A percentile compares a stretch with the other conserved stretches of the same genome.
Evolutionary conservation across 2,113 vertebrate species (phyloP).

Genomic region (Phaethornis superciliosus): DNA sequence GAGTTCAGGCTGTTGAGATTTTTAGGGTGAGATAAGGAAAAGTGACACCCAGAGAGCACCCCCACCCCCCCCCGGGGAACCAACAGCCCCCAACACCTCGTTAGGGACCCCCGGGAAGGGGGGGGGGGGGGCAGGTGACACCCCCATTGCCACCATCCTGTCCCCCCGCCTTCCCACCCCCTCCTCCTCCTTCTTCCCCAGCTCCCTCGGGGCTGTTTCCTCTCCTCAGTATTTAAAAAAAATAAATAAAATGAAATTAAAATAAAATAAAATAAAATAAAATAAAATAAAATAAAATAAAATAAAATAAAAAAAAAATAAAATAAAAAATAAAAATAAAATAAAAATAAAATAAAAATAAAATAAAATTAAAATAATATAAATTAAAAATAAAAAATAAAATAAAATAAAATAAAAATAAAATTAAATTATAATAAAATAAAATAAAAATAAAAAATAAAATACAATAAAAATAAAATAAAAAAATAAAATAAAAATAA

Average conservation of each 20-base stretch:
- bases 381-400: no score
- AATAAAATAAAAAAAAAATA: no score
- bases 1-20: neutral
- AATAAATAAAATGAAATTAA: neutral
- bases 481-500: neutral
- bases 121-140: neutral
- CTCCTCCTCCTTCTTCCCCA: no score
- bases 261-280: neutral
- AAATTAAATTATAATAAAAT: neutral
- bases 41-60: neutral
- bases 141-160: neutral
- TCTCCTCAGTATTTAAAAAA: neutral
- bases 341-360: neutral
- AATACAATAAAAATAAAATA: neutral
- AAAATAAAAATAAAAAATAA: neutral
- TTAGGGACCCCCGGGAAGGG: neutral
- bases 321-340: no score
- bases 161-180: neutral
- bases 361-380: neutral
- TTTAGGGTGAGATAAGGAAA: neutral
- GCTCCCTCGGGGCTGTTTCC: fast-evolving
- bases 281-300: neutral
- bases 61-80: fast-evolving
- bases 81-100: neutral
- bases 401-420: neutral